Evolutionary conservation across 2,888 invertebrate genomes (phyloP).

Genomic region (Sepiola atlantica): DNA sequence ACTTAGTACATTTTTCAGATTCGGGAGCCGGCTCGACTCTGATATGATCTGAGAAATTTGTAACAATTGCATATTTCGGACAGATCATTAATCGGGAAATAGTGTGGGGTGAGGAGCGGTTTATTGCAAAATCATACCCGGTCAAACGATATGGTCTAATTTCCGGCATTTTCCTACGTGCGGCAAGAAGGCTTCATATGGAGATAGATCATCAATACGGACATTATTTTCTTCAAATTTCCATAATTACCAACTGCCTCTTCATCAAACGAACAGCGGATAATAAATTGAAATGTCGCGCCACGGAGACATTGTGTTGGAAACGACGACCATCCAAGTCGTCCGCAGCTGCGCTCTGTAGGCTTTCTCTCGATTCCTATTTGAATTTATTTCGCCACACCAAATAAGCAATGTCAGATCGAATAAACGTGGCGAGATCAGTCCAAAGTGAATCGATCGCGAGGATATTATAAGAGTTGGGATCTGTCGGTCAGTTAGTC

Average conservation of each 20-base stretch:
- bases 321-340: not conserved
- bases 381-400: conserved; percentile 9
- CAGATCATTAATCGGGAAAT: not conserved
- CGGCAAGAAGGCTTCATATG: not conserved
- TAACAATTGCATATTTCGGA: not conserved
- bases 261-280: not conserved
- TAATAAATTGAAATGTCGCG: conserved; percentile 32
- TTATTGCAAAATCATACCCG: not conserved
- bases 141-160: not conserved
- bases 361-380: not conserved
- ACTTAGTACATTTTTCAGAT: not conserved
- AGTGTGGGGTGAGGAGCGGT: no score
- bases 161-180: not conserved
- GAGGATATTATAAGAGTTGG: not conserved
- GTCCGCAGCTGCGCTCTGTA: conserved; percentile 32
- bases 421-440: not conserved
- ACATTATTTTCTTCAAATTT: conserved; percentile 32
- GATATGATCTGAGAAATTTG: not conserved
- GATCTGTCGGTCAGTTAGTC: not conserved
- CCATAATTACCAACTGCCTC: conserved; percentile 32
- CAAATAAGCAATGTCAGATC: conserved; percentile 32
- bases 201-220: not conserved
- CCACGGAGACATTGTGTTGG: not conserved
- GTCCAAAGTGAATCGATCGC: not conserved
- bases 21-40: not conserved